phyloP scores from a whole-genome alignment of 2,888 invertebrate genomes.

The Drosophila setosimentum region DNA sequence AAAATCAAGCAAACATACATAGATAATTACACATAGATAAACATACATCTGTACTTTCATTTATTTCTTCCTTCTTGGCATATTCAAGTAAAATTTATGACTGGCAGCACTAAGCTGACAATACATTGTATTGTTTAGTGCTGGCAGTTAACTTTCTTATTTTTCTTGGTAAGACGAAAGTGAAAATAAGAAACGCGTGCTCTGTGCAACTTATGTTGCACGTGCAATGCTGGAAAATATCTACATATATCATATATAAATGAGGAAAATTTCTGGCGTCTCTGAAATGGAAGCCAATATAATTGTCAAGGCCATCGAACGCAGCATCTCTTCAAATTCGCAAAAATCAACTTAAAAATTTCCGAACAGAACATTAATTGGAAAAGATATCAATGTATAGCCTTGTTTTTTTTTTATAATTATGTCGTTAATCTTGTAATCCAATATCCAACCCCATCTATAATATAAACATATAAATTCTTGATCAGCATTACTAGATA shows the following conservation, averaged over 20 bases:
- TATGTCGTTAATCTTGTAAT: not conserved
- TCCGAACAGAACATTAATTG: not conserved
- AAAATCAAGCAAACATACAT: not conserved
- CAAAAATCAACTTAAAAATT: not conserved
- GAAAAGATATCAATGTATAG: not conserved
- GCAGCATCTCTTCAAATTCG: too few species aligned
- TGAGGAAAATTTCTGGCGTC: not conserved
- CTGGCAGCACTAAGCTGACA: not conserved
- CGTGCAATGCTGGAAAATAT: not conserved
- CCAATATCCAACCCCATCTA: not conserved
- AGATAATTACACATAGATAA: not conserved
- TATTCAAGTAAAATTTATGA: not conserved
- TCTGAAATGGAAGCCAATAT: too few species aligned
- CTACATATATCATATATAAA: not conserved
- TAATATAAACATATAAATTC: too few species aligned
- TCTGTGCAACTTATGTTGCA: not conserved
- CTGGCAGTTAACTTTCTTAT: too few species aligned
- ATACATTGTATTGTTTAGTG: not conserved
- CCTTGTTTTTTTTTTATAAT: not conserved
- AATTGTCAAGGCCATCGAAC: not conserved
- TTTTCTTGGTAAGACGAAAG: not conserved
- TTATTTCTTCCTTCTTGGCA: not conserved
- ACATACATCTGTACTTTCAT: not conserved
- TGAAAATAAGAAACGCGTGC: not conserved
- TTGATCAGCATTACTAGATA: too few species aligned